Evolutionary conservation across 2,113 vertebrate species (phyloP).

Genomic region (Myocastor coypus): DNA sequence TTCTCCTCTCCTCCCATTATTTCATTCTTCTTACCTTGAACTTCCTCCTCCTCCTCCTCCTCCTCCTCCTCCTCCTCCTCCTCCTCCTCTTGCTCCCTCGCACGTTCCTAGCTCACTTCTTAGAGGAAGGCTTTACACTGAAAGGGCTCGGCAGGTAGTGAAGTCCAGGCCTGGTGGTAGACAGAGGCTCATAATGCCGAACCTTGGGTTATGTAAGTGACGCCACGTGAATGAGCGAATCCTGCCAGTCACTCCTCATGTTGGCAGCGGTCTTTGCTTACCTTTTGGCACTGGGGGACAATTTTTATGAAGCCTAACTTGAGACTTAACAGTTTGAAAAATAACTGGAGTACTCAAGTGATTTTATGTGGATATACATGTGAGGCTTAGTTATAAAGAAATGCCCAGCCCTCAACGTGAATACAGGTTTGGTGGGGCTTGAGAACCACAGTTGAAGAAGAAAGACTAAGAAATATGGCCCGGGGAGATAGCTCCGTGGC

Average conservation of each 20-base stretch:
- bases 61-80: not conserved
- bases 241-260: not conserved
- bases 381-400: constrained; percentile 18
- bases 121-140: not conserved
- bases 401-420: not conserved
- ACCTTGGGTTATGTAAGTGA: not conserved
- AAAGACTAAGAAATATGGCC: not conserved
- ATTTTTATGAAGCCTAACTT: constrained; percentile 12
- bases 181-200: not conserved
- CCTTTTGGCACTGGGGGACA: not conserved
- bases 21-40: not conserved
- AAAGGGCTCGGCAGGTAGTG: not conserved
- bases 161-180: not conserved
- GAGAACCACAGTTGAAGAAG: not conserved
- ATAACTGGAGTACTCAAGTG: not conserved
- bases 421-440: not conserved
- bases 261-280: not conserved
- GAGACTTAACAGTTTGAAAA: not conserved
- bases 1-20: not conserved
- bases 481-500: too few species aligned
- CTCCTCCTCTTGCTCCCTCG: not conserved
- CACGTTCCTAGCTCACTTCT: not conserved
- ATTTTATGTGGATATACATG: constrained; percentile 23
- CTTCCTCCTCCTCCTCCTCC: not conserved
- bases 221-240: not conserved